Evolutionary conservation across 2,888 invertebrate genomes (phyloP).

Genomic region (Tenthredo scrophulariae): DNA sequence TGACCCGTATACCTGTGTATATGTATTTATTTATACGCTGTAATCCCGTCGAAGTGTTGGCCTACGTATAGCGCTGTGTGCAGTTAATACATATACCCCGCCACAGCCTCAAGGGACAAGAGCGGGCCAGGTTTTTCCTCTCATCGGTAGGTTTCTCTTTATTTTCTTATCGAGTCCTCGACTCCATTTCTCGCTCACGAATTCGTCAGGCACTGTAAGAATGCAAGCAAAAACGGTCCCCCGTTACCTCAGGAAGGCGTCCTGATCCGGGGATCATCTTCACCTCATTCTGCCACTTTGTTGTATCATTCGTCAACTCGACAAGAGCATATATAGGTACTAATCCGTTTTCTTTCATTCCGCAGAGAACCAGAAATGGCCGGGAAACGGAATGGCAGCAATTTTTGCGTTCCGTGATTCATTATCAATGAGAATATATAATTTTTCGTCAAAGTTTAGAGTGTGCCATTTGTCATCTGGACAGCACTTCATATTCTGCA

Average conservation of each 20-base stretch:
- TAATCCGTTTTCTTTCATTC: not conserved
- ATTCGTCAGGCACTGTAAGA: slow-evolving; percentile 32
- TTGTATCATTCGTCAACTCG: not conserved
- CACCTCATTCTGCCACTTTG: not conserved
- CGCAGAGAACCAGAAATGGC: not conserved
- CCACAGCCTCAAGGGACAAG: not conserved
- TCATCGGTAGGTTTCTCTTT: slow-evolving; percentile 6
- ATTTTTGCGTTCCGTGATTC: not conserved
- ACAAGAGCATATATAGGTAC: not conserved
- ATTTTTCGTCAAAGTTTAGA: not conserved
- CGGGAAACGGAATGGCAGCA: not conserved
- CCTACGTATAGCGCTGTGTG: not conserved
- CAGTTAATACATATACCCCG: slow-evolving; percentile 3
- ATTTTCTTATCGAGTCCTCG: slow-evolving; percentile 36
- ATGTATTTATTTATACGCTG: slow-evolving; percentile 45
- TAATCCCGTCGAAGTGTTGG: not conserved
- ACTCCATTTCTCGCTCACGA: slow-evolving; percentile 26
- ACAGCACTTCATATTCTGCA: not conserved
- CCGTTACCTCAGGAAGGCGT: slow-evolving; percentile 3
- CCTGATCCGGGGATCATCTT: slow-evolving; percentile 31
- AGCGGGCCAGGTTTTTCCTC: slow-evolving; percentile 18
- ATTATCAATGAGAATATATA: not conserved
- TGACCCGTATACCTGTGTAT: slow-evolving; percentile 63
- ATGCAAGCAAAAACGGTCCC: slow-evolving; percentile 5
- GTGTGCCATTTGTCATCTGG: not conserved